Evolutionary conservation across 2,888 invertebrate species (phyloP).

Genomic region (Cryptus viduatorius): DNA sequence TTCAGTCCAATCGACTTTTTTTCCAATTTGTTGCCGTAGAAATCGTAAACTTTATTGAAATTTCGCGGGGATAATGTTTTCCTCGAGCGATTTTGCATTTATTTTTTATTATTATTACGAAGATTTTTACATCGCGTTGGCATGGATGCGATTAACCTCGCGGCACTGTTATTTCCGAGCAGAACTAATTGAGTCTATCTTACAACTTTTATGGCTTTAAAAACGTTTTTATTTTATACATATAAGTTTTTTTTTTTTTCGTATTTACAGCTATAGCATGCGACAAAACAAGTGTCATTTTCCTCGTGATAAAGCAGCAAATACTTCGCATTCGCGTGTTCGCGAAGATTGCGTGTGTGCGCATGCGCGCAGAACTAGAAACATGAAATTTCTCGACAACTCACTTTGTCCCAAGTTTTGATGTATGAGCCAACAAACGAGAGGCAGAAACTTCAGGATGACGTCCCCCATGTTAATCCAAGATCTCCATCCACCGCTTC

Average conservation of each 20-base stretch:
- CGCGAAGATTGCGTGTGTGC: constrained; percentile 10
- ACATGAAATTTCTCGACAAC: constrained; percentile 50
- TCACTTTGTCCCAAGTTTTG: constrained; percentile 78
- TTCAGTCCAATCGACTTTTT: background rate
- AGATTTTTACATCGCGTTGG: background rate
- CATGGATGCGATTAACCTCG: constrained; percentile 31
- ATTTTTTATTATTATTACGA: background rate
- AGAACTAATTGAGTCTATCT: constrained; percentile 64
- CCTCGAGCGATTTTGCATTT: constrained; percentile 4
- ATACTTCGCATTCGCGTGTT: constrained; percentile 6
- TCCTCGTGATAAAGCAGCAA: constrained; percentile 1
- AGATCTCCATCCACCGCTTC: constrained; percentile 80
- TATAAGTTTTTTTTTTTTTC: background rate
- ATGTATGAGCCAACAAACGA: constrained; percentile 76
- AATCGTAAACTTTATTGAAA: no score
- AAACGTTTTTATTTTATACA: constrained; percentile 35
- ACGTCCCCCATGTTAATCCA: constrained; percentile 80
- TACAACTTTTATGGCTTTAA: constrained; percentile 16
- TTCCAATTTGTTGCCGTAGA: no score
- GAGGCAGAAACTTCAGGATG: constrained; percentile 76
- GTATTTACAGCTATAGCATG: constrained; percentile 2
- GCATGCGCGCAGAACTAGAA: background rate
- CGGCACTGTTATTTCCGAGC: constrained; percentile 60
- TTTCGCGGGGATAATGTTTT: background rate
- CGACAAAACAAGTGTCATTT: constrained; percentile 11